A percentile compares a stretch with the other conserved stretches of the same genome.
These are phyloP conservation scores for Gallinago nigripennis DNA, from an alignment of 2,797 vertebrate genomes.

Conservation along the genomic window DNA sequence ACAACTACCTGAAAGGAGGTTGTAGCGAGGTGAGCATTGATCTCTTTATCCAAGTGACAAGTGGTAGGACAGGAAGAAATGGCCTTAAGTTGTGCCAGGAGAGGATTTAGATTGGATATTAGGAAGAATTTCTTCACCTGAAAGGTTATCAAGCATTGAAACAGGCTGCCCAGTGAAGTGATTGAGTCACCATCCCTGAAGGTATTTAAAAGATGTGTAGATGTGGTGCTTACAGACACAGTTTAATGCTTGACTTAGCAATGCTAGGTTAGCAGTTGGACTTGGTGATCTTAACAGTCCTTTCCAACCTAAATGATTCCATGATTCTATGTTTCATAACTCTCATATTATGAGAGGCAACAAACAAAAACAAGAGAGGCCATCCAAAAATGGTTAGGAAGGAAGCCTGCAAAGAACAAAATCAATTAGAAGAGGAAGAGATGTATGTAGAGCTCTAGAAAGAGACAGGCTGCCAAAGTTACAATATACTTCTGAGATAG, in stretches of 20 bases:
- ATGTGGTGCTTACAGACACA: not conserved
- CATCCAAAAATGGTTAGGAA: not conserved
- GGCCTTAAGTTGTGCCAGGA: not conserved
- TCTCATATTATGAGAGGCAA: not conserved
- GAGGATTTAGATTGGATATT: not conserved
- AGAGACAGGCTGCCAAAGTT: not conserved
- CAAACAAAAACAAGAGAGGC: not conserved
- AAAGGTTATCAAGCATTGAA: not conserved
- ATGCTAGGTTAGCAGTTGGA: not conserved
- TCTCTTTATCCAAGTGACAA: not conserved
- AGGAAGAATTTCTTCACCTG: not conserved
- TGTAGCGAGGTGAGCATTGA: not conserved
- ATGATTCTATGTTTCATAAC: not conserved
- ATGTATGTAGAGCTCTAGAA: not conserved
- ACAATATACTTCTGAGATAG: not conserved
- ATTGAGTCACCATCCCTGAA: not conserved
- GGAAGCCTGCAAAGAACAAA: not conserved
- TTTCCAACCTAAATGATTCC: not conserved
- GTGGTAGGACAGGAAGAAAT: not conserved
- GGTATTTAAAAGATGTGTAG: not conserved
- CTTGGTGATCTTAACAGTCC: not conserved
- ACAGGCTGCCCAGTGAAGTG: not conserved
- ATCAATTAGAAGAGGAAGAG: not conserved
- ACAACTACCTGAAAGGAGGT: not conserved
- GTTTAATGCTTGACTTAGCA: not conserved